A percentile compares a stretch with the other conserved stretches of the same genome.
Conservation (phyloP, 2,888 invertebrate genomes). For the Cosmorhoe ocellata region DNA sequence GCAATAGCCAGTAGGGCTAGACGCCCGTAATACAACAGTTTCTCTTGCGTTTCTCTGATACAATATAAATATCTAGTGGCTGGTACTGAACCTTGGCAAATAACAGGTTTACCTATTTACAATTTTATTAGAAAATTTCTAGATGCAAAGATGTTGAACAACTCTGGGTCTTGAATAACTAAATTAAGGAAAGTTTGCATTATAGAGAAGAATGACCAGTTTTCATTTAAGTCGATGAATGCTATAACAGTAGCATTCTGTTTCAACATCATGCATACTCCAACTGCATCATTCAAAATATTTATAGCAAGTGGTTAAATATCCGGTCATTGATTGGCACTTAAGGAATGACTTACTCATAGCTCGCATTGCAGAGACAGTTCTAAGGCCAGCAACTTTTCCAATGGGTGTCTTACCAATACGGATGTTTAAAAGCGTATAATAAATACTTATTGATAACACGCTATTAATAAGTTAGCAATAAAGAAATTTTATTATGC, state of each 20-base stretch:
- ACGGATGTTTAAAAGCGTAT: slow-evolving; percentile 9
- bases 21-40: slow-evolving; percentile 25
- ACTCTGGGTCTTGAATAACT: slow-evolving; percentile 19
- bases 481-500: slow-evolving; percentile 35
- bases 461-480: slow-evolving; percentile 35
- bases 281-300: slow-evolving; percentile 15
- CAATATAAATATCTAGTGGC: slow-evolving; percentile 29
- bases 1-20: slow-evolving; percentile 30
- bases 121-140: slow-evolving; percentile 24
- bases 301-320: slow-evolving; percentile 19
- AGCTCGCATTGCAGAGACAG: slow-evolving; percentile 3
- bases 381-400: slow-evolving; percentile 8
- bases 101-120: slow-evolving; percentile 28
- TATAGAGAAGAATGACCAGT: not conserved
- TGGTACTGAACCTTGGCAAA: slow-evolving; percentile 29
- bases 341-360: slow-evolving; percentile 8
- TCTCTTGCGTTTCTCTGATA: slow-evolving; percentile 33
- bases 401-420: not conserved
- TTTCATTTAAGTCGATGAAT: not conserved
- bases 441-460: slow-evolving; percentile 23
- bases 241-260: not conserved
- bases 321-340: slow-evolving; percentile 22
- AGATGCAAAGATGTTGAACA: slow-evolving; percentile 15
- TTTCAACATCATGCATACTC: slow-evolving; percentile 6
- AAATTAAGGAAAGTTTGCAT: slow-evolving; percentile 18